Evolutionary conservation across 2,888 invertebrate genomes (phyloP).

Genomic region (Dryomyza anilis): DNA sequence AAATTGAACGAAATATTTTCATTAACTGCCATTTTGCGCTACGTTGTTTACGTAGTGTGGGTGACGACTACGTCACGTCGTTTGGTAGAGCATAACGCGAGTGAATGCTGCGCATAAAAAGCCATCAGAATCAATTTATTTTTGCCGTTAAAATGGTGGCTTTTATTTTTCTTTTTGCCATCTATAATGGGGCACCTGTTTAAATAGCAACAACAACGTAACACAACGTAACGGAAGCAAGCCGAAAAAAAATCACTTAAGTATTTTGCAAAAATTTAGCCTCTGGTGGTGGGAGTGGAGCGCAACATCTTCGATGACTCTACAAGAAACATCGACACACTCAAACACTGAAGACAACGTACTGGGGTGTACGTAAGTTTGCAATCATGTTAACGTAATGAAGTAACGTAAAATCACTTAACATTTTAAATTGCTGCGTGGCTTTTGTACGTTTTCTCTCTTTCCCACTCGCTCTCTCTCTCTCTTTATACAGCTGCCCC

Average conservation of each 20-base stretch:
- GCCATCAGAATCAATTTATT: constrained; percentile 26
- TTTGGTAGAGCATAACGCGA: neutral
- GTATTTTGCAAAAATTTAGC: neutral
- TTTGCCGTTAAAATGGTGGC: neutral
- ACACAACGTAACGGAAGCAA: neutral
- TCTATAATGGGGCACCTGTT: no score
- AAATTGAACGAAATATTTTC: constrained; percentile 26
- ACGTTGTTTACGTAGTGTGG: neutral
- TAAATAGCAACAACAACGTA: neutral
- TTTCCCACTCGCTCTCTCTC: neutral
- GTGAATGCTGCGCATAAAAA: constrained; percentile 1
- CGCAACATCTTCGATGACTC: neutral
- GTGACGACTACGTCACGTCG: neutral
- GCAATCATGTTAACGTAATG: constrained; percentile 38
- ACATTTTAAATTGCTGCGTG: constrained; percentile 37
- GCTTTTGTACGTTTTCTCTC: neutral
- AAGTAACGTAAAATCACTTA: constrained; percentile 56
- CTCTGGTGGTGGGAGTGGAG: neutral
- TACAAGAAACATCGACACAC: neutral
- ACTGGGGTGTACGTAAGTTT: neutral
- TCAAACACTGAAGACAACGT: neutral
- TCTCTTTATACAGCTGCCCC: no score
- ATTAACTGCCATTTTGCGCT: constrained; percentile 26
- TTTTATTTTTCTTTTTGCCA: constrained; percentile 13
- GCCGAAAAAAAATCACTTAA: neutral